Evolutionary conservation across 2,888 invertebrate genomes (phyloP), one percentile per base, ranked within the genome.

Genomic region (Hedya salicella): DNA sequence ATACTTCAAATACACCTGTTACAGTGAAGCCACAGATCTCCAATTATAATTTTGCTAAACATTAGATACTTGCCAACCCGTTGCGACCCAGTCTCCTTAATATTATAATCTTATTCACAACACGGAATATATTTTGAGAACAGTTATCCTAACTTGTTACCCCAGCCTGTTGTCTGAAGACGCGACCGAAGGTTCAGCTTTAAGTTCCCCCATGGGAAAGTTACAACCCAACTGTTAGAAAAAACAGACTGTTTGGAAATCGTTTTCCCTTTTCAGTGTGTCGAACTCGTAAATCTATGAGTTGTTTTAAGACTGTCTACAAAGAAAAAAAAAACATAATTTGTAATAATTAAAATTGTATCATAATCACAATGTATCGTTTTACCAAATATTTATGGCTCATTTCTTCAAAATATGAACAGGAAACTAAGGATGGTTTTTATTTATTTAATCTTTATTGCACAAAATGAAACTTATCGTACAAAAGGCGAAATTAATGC

Each of bases 91-190:
- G 71, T 75, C 86, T 84, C 81, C 87, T 90, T 87, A 88, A 88
- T 90, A 91, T 91, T 91, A 88, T 91, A 91, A 91, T 90, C 81
- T 85, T 89, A 91, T 91, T 91, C 89, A 85, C 86, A 90, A 89
- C 88, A 89, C 78, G 80, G 91, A 89, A 91, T 91, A 90, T 79
- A 89, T 91, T 89, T 54, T 89, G 79, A 78, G 76, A 75, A 78
- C 75, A 77, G 73, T 73, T 75, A 73, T 69, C 74, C 73, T 71
- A 77, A 78, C 77, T 78, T 82, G 80, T 76, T 72, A 70, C 68
- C 72, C 72, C 62, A 39, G 62, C 59, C 63, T 67, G 63, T 61
- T 36, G 48, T 60, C 61, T 46, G 53, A 32, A 61, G 61, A 49
- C 48, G 54, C 48, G 53, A 14, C 46, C 40, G 14, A 25, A 54